A percentile compares a stretch with the other conserved stretches of the same genome.
Evolutionary conservation across 2,113 vertebrate species (phyloP).

Genomic region (Hippocampus mohnikei): DNA sequence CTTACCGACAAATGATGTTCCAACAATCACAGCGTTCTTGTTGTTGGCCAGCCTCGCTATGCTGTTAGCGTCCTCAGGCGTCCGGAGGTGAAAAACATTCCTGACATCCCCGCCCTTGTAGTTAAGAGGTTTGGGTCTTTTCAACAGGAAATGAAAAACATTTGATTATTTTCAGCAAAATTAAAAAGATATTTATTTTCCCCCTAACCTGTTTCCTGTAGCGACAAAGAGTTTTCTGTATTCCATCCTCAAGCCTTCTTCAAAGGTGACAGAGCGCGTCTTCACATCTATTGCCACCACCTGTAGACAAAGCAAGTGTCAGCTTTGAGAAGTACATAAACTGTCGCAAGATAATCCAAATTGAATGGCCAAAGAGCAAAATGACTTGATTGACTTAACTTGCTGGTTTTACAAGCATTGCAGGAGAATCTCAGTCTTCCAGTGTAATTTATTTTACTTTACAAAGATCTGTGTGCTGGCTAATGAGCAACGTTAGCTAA

Average conservation of each 20-base stretch:
- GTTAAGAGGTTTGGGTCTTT: slow-evolving; percentile 87
- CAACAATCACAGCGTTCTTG: slow-evolving; percentile 90
- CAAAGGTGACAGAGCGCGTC: slow-evolving; percentile 84
- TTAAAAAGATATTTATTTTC: not conserved
- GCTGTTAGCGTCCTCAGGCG: slow-evolving; percentile 89
- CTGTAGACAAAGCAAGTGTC: slow-evolving; percentile 60
- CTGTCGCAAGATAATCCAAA: not conserved
- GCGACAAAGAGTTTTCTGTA: slow-evolving; percentile 94
- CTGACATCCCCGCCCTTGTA: slow-evolving; percentile 91
- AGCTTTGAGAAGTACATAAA: not conserved
- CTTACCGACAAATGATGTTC: slow-evolving; percentile 93
- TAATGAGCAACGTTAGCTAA: too few relatives aligned
- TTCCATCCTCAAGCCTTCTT: slow-evolving; percentile 92
- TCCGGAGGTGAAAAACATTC: slow-evolving; percentile 88
- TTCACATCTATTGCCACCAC: slow-evolving; percentile 85
- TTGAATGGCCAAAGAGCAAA: not conserved
- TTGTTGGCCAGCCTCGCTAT: slow-evolving; percentile 85
- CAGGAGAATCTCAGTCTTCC: too few relatives aligned
- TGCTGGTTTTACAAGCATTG: too few relatives aligned
- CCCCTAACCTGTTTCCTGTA: slow-evolving; percentile 86
- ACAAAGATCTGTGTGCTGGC: too few relatives aligned
- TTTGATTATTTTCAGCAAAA: not conserved
- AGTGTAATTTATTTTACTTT: too few relatives aligned
- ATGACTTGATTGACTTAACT: too few relatives aligned
- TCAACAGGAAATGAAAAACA: slow-evolving; percentile 11